These are phyloP conservation scores for Jaculus jaculus DNA, from an alignment of 2,113 vertebrate species.

Conservation along the genomic window DNA sequence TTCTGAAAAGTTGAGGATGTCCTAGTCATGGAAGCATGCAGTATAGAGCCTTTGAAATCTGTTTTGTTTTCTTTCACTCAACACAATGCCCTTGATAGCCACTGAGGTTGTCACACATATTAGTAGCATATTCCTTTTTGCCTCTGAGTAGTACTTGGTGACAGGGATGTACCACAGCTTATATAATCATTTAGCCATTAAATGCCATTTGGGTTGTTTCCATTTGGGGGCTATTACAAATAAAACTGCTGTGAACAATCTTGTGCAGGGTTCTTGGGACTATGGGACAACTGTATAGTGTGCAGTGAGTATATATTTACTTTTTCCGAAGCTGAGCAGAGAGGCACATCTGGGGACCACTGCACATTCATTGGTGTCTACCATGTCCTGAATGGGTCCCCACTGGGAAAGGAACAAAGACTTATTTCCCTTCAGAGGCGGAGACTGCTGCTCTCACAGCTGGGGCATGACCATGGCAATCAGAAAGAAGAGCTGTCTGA, in stretches of 20 bases:
- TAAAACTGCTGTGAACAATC: background rate
- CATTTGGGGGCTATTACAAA: background rate
- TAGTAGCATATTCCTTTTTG: background rate
- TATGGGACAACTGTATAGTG: background rate
- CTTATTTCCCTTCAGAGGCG: background rate
- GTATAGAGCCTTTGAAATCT: slow-evolving; percentile 23
- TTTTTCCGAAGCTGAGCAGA: slow-evolving; percentile 24
- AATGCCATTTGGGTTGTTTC: background rate
- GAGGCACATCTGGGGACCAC: background rate
- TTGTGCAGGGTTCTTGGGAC: background rate
- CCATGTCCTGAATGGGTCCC: background rate
- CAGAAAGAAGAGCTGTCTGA: background rate
- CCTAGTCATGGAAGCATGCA: background rate
- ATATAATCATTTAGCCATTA: background rate
- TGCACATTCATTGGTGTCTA: background rate
- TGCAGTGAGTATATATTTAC: background rate
- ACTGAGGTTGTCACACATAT: too few relatives aligned
- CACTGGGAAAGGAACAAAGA: background rate
- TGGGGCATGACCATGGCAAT: background rate
- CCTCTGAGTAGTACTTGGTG: background rate
- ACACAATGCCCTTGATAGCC: background rate
- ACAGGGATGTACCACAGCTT: background rate
- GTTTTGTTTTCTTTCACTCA: background rate
- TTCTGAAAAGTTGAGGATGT: slow-evolving; percentile 42
- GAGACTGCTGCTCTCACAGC: background rate